Evolutionary conservation across 2,113 vertebrate genomes (phyloP), one percentile per base, ranked within the genome.

Genomic region (Lanius collurio): DNA sequence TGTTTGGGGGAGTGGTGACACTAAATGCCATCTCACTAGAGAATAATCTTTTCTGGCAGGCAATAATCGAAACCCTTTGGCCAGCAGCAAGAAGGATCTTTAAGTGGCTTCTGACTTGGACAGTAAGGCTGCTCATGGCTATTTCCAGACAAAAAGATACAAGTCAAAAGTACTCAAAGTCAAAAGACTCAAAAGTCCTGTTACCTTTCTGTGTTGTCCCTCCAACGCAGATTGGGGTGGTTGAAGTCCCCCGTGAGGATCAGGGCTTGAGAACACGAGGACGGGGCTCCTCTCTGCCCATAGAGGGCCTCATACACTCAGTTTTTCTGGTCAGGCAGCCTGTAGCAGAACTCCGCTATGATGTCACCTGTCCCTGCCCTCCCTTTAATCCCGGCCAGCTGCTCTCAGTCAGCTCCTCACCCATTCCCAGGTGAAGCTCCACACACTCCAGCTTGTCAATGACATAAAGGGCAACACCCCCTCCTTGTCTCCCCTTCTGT

Each of bases 41-140:
- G 10, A 70, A 67, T 81, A 78, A 74, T 87, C 59, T 87, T 15
- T 78, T 74, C 50, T 89, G 69, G n/a, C 42, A 91, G 74, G n/a
- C 47, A 87, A 84, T 91, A 93, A 81, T 74, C 69, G 70, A 95
- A 93, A 31, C 7, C 37, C 39, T 67, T 67, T 81, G 73, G 42
- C 73, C 89, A 71, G 39, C 35, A 64, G 35, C 28, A 84, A 81
- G 37, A 49, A 70, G 41, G 41, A 52, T 56, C 27, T 89, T 89
- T 81, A 81, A 81, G 67, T 57, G 33, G 44, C 47, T 93, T 84
- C 50, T 81, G 47, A 85, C 31, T 50, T 59, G 37, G 28, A 69
- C 22, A 70, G 28, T 60, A 69, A 80, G 77, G 15, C 31, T 87
- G 27, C 24, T 65, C 23, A 24, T 56, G 55, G 37, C 31, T 62